These are phyloP conservation scores for Enteromius viviparus DNA, from an alignment of 2,797 vertebrate genomes.

Conservation along the genomic window DNA sequence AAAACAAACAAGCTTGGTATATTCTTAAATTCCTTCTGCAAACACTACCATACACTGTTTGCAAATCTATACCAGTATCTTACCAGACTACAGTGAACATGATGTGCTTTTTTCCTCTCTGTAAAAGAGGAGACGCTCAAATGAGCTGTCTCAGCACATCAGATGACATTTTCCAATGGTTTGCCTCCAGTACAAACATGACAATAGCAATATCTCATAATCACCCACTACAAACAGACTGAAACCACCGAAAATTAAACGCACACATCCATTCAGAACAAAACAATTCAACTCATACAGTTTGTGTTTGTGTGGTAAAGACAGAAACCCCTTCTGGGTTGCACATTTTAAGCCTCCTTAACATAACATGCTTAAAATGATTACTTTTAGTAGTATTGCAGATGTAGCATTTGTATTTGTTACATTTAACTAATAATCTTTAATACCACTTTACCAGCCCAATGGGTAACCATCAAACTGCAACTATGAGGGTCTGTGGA, in stretches of 20 bases:
- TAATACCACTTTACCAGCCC: no score
- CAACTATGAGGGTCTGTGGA: no score
- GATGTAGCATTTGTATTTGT: no score
- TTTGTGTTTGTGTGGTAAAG: constrained; percentile 1
- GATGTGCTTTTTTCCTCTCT: constrained; percentile 50
- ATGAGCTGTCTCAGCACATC: constrained; percentile 68
- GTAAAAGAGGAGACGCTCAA: constrained; percentile 54
- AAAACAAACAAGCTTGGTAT: constrained; percentile 23
- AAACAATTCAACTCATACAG: constrained; percentile 70
- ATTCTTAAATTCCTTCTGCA: neutral
- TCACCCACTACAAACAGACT: constrained; percentile 41
- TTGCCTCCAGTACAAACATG: constrained; percentile 56
- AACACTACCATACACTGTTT: constrained; percentile 30
- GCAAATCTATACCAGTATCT: constrained; percentile 41
- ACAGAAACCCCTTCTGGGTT: neutral
- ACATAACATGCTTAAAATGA: neutral
- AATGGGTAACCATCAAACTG: no score
- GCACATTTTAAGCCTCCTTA: neutral
- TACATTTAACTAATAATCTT: no score
- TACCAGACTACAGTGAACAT: constrained; percentile 49
- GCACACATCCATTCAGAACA: constrained; percentile 33
- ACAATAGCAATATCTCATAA: constrained; percentile 65
- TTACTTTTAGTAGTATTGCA: neutral
- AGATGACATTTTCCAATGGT: constrained; percentile 66
- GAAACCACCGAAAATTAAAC: constrained; percentile 23